Evolutionary conservation across 2,797 vertebrate species (phyloP), one percentile per base, ranked within the genome.

Genomic region (Brachymystax lenok): DNA sequence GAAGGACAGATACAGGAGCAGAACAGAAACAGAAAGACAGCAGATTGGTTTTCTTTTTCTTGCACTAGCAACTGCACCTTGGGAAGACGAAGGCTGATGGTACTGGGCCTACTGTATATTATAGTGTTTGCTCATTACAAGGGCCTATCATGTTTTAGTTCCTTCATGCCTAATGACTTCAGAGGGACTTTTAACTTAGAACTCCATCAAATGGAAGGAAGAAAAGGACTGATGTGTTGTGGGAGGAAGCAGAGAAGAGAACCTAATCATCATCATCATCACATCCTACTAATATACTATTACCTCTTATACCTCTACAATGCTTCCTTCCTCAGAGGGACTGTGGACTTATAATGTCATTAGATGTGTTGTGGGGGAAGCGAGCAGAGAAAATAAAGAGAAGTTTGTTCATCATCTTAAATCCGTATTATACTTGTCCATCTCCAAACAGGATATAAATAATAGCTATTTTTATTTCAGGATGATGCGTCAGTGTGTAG

Each of bases 391-490:
- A 30, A 35, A 19, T 13, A 67, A 30, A 67, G 30, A 68, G 16
- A 33, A 3, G 66, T n/a, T 19, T 17, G 30, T 30, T 33, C 28
- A 13, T 33, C 28, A 5, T 17, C 27, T 12, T 35, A 28, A 77
- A 85, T 52, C 84, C 73, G 82, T 77, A 83, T 83, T 83, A 83
- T 71, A 83, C 76, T 71, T 75, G 74, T 75, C 82, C 81, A 79
- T 75, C 73, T 75, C 82, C 82, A 79, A 86, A 81, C 77, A 81
- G 83, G 77, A 86, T 82, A 80, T 86, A 85, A 88, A 88, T 89
- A 89, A 91, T 88, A 87, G 79, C 75, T 75, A 82, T 76, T 88
- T 84, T 27, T 90, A 92, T 91, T 92, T 83, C 28, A 14, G 86
- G 81, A 75, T 40, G 84, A 83, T 92, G 91, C 92, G 78, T 92